These are phyloP conservation scores for Umimayanthus chanpuru DNA, from an alignment of 92 coral and sea anemone species.

Conservation along the genomic window DNA sequence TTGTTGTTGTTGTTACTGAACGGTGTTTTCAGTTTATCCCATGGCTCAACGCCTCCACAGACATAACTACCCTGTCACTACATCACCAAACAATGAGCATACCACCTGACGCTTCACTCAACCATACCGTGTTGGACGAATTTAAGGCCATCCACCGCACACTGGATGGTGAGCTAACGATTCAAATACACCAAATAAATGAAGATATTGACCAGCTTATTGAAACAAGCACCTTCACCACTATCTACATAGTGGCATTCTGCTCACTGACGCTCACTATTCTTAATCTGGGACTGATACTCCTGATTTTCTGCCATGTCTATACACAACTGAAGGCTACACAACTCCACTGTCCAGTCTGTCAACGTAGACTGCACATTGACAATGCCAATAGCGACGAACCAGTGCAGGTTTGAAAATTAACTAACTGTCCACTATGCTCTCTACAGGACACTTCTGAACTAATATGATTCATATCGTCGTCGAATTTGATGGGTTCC, in stretches of 20 bases:
- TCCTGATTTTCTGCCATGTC: too few species aligned
- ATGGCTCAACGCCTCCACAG: slow-evolving; percentile 18
- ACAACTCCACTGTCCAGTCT: too few species aligned
- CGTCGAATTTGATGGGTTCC: not conserved
- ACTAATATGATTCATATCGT: not conserved
- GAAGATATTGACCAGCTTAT: not conserved
- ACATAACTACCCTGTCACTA: not conserved
- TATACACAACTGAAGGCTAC: too few species aligned
- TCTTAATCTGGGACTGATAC: not conserved
- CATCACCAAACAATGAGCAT: slow-evolving; percentile 18
- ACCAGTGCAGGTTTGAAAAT: too few species aligned
- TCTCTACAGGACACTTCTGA: too few species aligned
- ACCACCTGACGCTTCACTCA: slow-evolving; percentile 4
- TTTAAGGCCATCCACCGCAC: slow-evolving; percentile 36
- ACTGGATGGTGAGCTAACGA: slow-evolving; percentile 38
- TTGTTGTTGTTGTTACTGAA: too few species aligned
- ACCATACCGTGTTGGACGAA: slow-evolving; percentile 34
- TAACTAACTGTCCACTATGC: too few species aligned
- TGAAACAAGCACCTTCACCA: not conserved
- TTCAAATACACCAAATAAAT: not conserved
- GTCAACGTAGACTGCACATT: too few species aligned
- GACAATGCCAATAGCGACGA: too few species aligned
- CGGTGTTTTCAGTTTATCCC: slow-evolving; percentile 44
- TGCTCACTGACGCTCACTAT: not conserved
- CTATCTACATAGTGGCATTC: slow-evolving; percentile 14